phyloP scores from a whole-genome alignment of 2,113 vertebrate species.

The Engraulis encrasicolus region DNA sequence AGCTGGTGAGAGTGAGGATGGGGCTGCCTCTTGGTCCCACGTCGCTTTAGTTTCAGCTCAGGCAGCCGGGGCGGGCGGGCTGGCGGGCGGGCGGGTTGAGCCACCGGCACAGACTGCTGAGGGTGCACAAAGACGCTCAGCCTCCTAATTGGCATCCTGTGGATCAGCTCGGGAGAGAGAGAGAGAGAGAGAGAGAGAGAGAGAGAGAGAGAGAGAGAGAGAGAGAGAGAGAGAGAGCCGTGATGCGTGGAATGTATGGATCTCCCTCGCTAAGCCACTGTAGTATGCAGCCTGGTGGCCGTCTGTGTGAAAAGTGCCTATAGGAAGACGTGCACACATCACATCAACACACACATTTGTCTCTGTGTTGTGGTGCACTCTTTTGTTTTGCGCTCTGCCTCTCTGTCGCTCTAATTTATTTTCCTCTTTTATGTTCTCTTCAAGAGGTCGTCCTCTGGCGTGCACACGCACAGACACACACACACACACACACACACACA shows the following conservation, averaged over 20 bases:
- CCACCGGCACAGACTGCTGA: slow-evolving; percentile 27
- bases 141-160: slow-evolving; percentile 38
- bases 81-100: too few relatives aligned
- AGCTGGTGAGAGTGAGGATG: too few relatives aligned
- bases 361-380: neutral
- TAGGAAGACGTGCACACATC: neutral
- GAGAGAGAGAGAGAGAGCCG: slow-evolving; percentile 27
- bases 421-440: neutral
- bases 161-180: slow-evolving; percentile 24
- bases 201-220: slow-evolving; percentile 27
- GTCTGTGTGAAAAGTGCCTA: neutral
- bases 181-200: slow-evolving; percentile 32
- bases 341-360: neutral
- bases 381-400: neutral
- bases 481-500: neutral
- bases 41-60: too few relatives aligned
- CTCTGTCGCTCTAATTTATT: neutral
- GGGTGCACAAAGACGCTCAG: slow-evolving; percentile 24
- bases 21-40: too few relatives aligned
- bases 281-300: too few relatives aligned
- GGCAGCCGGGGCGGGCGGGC: too few relatives aligned
- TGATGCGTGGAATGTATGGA: neutral
- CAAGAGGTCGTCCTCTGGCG: too few relatives aligned
- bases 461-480: neutral
- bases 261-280: too few relatives aligned